A percentile compares a stretch with the other conserved stretches of the same genome.
These are phyloP conservation scores for Lasius platythorax DNA, from an alignment of 2,888 invertebrate species.

Conservation along the genomic window DNA sequence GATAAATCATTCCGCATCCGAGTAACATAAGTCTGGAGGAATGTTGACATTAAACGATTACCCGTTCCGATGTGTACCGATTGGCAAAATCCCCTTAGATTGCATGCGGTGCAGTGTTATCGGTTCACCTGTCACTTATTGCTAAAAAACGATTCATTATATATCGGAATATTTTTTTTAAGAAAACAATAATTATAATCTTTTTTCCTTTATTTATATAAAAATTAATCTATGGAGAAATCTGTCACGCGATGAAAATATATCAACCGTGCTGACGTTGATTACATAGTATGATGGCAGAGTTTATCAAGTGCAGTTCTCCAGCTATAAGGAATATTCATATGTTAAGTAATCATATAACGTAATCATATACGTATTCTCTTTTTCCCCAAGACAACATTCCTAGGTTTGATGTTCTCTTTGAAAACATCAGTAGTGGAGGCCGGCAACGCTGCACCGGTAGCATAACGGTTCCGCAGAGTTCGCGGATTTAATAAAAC, in stretches of 20 bases:
- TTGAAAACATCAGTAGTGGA: neutral
- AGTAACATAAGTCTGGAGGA: constrained; percentile 39
- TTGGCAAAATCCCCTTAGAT: constrained; percentile 62
- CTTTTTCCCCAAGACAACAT: neutral
- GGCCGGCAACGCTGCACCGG: constrained; percentile 8
- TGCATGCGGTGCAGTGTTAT: constrained; percentile 61
- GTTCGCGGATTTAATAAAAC: constrained; percentile 52
- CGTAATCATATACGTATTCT: neutral
- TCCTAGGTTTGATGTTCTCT: constrained; percentile 7
- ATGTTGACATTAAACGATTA: constrained; percentile 72
- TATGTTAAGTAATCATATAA: neutral
- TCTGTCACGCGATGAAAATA: neutral
- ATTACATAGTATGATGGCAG: neutral
- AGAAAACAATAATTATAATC: neutral
- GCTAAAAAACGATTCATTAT: constrained; percentile 33
- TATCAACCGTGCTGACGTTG: neutral
- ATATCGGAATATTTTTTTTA: neutral
- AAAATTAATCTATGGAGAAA: neutral
- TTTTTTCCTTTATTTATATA: neutral
- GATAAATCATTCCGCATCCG: constrained; percentile 72
- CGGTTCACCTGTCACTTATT: constrained; percentile 52
- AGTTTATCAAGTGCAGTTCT: neutral
- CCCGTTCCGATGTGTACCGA: constrained; percentile 50
- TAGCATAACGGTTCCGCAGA: constrained; percentile 34
- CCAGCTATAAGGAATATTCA: constrained; percentile 6